These are phyloP conservation scores for Halcyon leucocephala DNA, from an alignment of 2,797 vertebrate genomes.

Conservation along the genomic window DNA sequence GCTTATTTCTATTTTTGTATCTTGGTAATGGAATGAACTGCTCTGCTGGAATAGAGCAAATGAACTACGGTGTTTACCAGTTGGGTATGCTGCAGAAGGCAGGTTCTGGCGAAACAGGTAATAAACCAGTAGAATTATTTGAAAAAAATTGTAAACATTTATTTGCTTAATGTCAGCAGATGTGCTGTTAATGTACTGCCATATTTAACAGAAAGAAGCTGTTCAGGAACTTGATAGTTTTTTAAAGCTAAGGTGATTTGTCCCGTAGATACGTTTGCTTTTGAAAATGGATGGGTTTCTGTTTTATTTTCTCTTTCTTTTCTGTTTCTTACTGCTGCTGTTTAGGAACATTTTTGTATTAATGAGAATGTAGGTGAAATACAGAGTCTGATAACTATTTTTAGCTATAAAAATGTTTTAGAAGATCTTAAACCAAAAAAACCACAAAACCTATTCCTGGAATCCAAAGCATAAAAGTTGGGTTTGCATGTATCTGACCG, in stretches of 20 bases:
- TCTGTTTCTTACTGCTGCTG: not conserved
- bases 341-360: not conserved
- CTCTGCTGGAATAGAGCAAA: slow-evolving; percentile 44
- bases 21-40: slow-evolving; percentile 75
- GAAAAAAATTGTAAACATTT: not conserved
- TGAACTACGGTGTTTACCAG: slow-evolving; percentile 26
- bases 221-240: not conserved
- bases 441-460: not conserved
- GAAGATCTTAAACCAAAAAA: not conserved
- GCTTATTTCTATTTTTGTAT: slow-evolving; percentile 80
- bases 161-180: not conserved
- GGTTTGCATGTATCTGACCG: not conserved
- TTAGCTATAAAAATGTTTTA: not conserved
- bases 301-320: not conserved
- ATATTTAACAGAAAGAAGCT: not conserved
- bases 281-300: not conserved
- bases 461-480: not conserved
- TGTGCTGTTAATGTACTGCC: not conserved
- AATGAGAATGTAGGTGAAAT: not conserved
- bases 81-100: slow-evolving; percentile 39
- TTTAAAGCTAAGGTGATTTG: not conserved
- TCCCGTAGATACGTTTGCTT: not conserved
- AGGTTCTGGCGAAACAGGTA: slow-evolving; percentile 42
- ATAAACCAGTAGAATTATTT: slow-evolving; percentile 1
- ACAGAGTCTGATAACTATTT: not conserved